Percentiles rank a stretch among this genome's conserved stretches.
Conservation (phyloP, 2,888 invertebrate species). For the Venusia cambrica region DNA sequence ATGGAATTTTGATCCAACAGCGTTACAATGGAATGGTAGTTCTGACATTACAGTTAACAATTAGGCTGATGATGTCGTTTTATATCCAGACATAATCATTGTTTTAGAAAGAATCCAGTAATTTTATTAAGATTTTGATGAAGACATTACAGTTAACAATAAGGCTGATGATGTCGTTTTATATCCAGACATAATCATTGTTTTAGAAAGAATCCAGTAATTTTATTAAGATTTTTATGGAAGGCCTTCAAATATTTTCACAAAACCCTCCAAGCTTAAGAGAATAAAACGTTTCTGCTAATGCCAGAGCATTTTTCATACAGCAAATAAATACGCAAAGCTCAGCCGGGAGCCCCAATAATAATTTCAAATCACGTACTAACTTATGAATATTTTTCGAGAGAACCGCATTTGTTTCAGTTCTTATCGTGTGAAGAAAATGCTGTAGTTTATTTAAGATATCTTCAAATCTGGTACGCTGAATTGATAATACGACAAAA, state of each 20-base stretch:
- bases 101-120: too few species aligned
- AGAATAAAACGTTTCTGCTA: constrained; percentile 19
- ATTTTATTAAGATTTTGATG: too few species aligned
- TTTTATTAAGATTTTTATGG: too few species aligned
- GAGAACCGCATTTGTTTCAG: constrained; percentile 29
- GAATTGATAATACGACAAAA: constrained; percentile 3
- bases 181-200: too few species aligned
- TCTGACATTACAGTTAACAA: too few species aligned
- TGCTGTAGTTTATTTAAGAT: constrained; percentile 6
- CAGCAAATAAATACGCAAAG: constrained; percentile 26
- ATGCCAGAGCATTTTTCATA: constrained; percentile 21
- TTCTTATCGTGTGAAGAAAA: constrained; percentile 20
- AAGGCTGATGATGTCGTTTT: too few species aligned
- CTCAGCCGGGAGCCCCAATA: constrained; percentile 29
- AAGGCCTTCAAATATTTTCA: constrained; percentile 9
- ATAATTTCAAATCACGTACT: constrained; percentile 47
- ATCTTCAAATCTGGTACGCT: constrained; percentile 2
- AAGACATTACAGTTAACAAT: too few species aligned
- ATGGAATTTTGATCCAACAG: too few species aligned
- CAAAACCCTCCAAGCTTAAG: constrained; percentile 13
- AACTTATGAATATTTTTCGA: constrained; percentile 43
- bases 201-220: too few species aligned
- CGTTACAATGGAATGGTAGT: too few species aligned
- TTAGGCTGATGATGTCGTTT: too few species aligned
- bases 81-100: too few species aligned